Evolutionary conservation across 1,140 invertebrate genomes (phyloP).

Genomic region (Drosophila seguyi): DNA sequence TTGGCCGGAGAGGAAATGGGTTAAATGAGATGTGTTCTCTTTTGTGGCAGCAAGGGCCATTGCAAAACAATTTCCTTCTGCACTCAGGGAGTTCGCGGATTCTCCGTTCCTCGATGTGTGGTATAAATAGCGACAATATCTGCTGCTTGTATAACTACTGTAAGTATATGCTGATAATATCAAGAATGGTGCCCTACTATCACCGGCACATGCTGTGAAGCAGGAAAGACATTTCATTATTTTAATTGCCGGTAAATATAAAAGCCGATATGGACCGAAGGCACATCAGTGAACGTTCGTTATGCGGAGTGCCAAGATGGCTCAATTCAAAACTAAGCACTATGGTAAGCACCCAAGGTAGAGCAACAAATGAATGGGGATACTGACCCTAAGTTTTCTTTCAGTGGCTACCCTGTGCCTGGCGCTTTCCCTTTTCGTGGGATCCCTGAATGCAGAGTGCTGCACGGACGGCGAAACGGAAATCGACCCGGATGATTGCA

Average conservation of each 20-base stretch:
- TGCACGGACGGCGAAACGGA: conserved; percentile 54
- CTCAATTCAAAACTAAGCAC: conserved; percentile 17
- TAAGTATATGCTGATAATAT: conserved; percentile 42
- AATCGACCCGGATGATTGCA: conserved; percentile 47
- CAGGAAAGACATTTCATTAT: conserved; percentile 61
- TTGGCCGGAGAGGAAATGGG: not conserved
- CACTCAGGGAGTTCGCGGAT: not conserved
- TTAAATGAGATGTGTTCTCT: not conserved
- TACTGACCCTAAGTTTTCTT: not conserved
- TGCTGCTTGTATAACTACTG: conserved; percentile 45
- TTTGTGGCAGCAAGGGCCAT: not conserved
- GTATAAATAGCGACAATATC: conserved; percentile 47
- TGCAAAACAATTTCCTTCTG: conserved; percentile 4
- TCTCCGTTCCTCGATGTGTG: not conserved
- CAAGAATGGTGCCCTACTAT: conserved; percentile 46
- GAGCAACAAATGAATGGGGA: not conserved
- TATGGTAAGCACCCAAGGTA: conserved; percentile 34
- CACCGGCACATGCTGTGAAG: conserved; percentile 39
- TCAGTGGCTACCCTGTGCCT: conserved; percentile 35
- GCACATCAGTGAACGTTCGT: conserved; percentile 44
- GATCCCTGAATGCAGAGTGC: conserved; percentile 44
- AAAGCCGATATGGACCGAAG: conserved; percentile 46
- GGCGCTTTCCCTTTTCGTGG: conserved; percentile 28
- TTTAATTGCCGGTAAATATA: conserved; percentile 71
- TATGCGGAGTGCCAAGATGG: conserved; percentile 50